Conservation (phyloP, 2,797 vertebrate species). For the Alectoris magna region DNA sequence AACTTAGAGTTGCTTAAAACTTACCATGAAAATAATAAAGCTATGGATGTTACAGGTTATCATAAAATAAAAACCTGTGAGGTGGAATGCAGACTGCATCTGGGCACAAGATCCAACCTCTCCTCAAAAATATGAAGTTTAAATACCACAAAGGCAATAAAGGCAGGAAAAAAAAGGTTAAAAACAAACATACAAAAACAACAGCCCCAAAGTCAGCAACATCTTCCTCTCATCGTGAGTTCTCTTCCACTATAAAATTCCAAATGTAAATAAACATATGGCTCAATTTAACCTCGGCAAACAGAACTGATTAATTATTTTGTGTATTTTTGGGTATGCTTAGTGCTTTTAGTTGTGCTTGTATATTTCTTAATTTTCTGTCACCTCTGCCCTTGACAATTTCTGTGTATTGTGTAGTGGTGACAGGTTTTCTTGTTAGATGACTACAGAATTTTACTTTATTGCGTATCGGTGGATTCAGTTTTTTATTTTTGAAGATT, state of each 20-base stretch:
- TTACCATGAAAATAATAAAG: not conserved
- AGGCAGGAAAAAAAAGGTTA: not conserved
- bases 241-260: not conserved
- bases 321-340: not conserved
- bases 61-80: not conserved
- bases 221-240: not conserved
- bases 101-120: not conserved
- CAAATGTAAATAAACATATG: not conserved
- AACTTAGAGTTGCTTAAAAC: not conserved
- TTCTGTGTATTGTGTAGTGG: not conserved
- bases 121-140: not conserved
- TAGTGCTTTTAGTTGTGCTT: not conserved
- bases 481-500: not conserved
- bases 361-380: not conserved
- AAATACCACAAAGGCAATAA: not conserved
- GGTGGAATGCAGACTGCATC: not conserved
- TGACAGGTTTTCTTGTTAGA: not conserved
- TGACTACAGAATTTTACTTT: slow-evolving; percentile 12
- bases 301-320: not conserved
- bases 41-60: not conserved
- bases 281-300: not conserved
- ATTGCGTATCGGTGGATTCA: not conserved
- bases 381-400: slow-evolving; percentile 5
- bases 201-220: not conserved
- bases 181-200: too few relatives aligned